A percentile compares a stretch with the other conserved stretches of the same genome.
Conservation (phyloP, 2,113 vertebrate species). For the Dipodomys ordii region DNA sequence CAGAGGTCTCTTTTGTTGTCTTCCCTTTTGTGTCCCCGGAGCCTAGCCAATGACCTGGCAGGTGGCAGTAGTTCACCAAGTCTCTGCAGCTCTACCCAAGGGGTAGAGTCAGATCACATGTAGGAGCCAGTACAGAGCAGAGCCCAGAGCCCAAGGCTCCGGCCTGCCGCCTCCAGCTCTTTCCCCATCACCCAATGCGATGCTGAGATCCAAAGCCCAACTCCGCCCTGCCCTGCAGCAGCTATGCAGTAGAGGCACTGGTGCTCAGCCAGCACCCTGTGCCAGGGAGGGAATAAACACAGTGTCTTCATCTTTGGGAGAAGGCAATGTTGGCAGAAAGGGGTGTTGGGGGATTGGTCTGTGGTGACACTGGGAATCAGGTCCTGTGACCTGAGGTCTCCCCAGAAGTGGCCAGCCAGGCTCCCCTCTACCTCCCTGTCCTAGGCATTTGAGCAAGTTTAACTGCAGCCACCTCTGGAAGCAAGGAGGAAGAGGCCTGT, state of each 20-base stretch:
- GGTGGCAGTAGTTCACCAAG: neutral
- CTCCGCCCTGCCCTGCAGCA: neutral
- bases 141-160: neutral
- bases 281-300: neutral
- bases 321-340: neutral
- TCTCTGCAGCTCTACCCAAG: neutral
- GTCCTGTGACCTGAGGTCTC: neutral
- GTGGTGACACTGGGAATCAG: neutral
- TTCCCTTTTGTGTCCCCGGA: neutral
- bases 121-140: neutral
- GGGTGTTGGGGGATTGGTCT: neutral
- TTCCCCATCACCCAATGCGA: neutral
- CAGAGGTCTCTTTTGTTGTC: neutral
- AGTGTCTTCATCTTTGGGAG: neutral
- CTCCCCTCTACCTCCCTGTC: neutral
- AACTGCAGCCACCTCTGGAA: neutral
- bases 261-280: fast-evolving
- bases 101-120: neutral
- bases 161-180: neutral
- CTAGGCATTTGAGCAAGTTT: neutral
- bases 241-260: fast-evolving
- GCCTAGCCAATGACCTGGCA: neutral
- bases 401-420: neutral
- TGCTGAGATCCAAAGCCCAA: neutral
- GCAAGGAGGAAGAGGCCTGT: neutral